Evolutionary conservation across 2,797 vertebrate species (phyloP), one percentile per base, ranked within the genome.

Genomic region (Fringilla coelebs): DNA sequence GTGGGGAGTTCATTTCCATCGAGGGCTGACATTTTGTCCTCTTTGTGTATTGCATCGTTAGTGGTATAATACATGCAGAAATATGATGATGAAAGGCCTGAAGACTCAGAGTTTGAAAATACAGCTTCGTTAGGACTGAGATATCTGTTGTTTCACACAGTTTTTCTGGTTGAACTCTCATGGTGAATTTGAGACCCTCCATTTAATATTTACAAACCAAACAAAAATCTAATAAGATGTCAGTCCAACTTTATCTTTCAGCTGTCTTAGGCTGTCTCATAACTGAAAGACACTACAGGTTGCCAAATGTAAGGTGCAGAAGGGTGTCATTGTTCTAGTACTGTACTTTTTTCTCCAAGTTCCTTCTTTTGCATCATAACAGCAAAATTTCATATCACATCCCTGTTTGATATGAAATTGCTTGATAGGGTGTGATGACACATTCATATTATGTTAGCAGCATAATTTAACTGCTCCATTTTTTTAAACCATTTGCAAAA

Each of bases 351-450:
- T 74, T n/a, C 36, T 58, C 60, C 14, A 71, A 40, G 46, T 90
- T 85, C 46, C 36, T 67, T 45, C 57, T 87, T 93, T 77, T 83
- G 58, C 80, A 81, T 83, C 1, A 0, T 83, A 95, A 83, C 77
- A 92, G 68, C 65, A 80, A 85, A 96, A 95, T 80, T 94, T 72
- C 29, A 0, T 94, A 94, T 90, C 85, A 70, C 49, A 36, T 93
- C 17, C 1, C 75, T 91, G 81, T 94, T 94, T 92, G 90, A 95
- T 95, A 83, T 60, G 71, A 81, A 95, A 95, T 96, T 78, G 68
- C 81, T 90, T 92, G 90, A 87, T 96, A 93, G 88, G 72, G 49
- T 96, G 91, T 90, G 96, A 96, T 96, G 90, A 94, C 93, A 97
- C 93, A 75, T 93, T 90, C 86, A 32, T 93, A 74, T 83, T 88